A percentile compares a stretch with the other conserved stretches of the same genome.
phyloP scores from a whole-genome alignment of 2,888 invertebrate genomes.

The Leucoptera coffeella region DNA sequence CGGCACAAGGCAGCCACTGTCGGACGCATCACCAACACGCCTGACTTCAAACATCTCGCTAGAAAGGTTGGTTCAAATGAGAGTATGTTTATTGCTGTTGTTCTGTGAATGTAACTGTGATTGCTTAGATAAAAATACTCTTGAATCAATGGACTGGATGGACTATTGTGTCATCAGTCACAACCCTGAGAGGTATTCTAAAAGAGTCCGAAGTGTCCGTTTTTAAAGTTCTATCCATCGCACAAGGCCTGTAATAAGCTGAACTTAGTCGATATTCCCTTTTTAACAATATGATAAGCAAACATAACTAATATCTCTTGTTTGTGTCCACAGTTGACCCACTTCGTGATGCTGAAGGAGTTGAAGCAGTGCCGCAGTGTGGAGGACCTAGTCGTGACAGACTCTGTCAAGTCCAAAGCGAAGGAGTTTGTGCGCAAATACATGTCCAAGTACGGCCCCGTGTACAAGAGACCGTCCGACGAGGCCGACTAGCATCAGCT shows the following conservation, averaged over 20 bases:
- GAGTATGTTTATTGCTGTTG: too few relatives aligned
- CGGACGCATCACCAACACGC: conserved; percentile 80
- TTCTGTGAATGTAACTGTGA: too few relatives aligned
- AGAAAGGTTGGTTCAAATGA: conserved; percentile 69
- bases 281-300: too few relatives aligned
- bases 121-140: too few relatives aligned
- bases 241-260: too few relatives aligned
- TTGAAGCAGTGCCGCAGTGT: conserved; percentile 84
- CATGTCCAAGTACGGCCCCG: conserved; percentile 88
- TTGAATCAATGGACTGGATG: too few relatives aligned
- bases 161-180: too few relatives aligned
- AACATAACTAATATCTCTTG: not conserved
- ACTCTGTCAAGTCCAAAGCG: conserved; percentile 90
- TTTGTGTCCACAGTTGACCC: conserved; percentile 67
- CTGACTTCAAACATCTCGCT: conserved; percentile 92
- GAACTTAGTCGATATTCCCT: too few relatives aligned
- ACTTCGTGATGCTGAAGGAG: conserved; percentile 93
- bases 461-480: conserved; percentile 65
- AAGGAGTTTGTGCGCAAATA: conserved; percentile 93
- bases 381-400: conserved; percentile 80
- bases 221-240: too few relatives aligned
- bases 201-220: too few relatives aligned
- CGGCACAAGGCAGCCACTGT: conserved; percentile 76
- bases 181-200: too few relatives aligned
- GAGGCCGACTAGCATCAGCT: conserved; percentile 51